Conservation (phyloP, 2,113 vertebrate species). For the Numenius arquata region DNA sequence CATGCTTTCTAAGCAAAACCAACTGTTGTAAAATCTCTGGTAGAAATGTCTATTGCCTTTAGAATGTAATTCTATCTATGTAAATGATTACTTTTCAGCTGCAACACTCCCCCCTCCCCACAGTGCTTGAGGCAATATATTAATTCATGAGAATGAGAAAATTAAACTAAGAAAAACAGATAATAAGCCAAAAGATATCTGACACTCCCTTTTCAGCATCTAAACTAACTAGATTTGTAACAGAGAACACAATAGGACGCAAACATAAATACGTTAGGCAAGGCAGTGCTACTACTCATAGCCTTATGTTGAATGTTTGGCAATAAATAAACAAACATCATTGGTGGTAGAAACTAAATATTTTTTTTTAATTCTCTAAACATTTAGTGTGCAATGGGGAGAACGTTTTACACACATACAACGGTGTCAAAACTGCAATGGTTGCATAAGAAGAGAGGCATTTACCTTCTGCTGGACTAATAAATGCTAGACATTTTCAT, state of each 20-base stretch:
- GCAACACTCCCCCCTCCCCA: neutral
- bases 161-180: constrained; percentile 24
- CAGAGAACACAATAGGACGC: neutral
- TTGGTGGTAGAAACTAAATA: neutral
- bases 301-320: neutral
- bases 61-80: neutral
- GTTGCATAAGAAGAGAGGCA: neutral
- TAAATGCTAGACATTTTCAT: neutral
- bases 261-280: neutral
- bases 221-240: constrained; percentile 35
- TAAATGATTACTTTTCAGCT: neutral
- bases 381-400: neutral
- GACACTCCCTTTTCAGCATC: constrained; percentile 14
- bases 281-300: neutral
- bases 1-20: neutral
- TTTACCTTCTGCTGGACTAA: neutral
- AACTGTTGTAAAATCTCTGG: neutral
- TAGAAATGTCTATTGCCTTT: neutral
- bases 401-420: neutral
- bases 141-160: constrained; percentile 21
- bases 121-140: neutral
- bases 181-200: constrained; percentile 9
- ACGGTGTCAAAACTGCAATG: neutral
- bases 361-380: neutral
- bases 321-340: neutral